phyloP scores from a whole-genome alignment of 2,113 vertebrate genomes.

The Camelus bactrianus region DNA sequence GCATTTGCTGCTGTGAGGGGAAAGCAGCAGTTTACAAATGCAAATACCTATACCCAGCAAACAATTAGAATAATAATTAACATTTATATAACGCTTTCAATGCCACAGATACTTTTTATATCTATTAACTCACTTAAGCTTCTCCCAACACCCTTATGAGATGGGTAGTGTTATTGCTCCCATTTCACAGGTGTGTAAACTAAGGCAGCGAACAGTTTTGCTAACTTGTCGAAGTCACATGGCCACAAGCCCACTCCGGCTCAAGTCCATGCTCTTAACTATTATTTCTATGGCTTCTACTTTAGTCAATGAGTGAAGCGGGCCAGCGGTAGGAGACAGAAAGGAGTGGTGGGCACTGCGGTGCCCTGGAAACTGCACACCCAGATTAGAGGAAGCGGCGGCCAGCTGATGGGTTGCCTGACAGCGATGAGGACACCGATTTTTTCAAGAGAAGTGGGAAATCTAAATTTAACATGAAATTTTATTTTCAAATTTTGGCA shows the following conservation, averaged over 20 bases:
- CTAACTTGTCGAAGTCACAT: neutral
- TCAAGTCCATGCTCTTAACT: neutral
- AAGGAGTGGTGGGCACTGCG: accelerated
- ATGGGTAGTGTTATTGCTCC: neutral
- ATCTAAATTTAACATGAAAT: neutral
- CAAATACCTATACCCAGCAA: neutral
- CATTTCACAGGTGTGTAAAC: constrained; percentile 25
- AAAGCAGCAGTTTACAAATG: neutral
- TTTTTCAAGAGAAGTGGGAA: neutral
- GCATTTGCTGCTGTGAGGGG: neutral
- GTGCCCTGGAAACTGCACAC: neutral
- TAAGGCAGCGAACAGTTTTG: neutral
- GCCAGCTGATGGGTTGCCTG: accelerated
- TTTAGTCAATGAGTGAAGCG: neutral
- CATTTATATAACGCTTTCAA: neutral
- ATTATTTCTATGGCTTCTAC: neutral
- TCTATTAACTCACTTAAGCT: neutral
- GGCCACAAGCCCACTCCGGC: neutral
- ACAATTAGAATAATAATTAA: no score
- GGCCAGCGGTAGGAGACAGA: neutral
- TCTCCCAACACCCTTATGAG: neutral
- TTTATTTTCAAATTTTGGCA: neutral
- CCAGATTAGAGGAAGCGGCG: neutral
- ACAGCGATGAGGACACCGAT: neutral
- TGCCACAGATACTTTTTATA: neutral